Evolutionary conservation across 2,888 invertebrate species (phyloP), one percentile per base, ranked within the genome.

Genomic region (Aphelenchoides bicaudatus): DNA sequence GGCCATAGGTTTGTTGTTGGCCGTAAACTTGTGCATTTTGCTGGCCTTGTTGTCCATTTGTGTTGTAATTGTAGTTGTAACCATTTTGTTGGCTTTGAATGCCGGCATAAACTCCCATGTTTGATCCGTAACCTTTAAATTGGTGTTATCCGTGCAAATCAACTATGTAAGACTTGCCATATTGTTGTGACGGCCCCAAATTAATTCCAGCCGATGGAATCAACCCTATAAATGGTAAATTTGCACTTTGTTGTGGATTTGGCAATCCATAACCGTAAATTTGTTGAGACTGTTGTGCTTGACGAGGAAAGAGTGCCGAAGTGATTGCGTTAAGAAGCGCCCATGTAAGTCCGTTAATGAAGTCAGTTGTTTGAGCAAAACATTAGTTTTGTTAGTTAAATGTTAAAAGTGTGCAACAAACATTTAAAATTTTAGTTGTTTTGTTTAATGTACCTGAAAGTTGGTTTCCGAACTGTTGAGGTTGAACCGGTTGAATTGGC

Each of bases 31-130:
- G n/a, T n/a, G n/a, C n/a, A n/a, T n/a, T n/a, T n/a, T n/a, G n/a
- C n/a, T n/a, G n/a, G n/a, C n/a, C n/a, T n/a, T n/a, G n/a, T n/a
- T n/a, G n/a, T n/a, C n/a, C n/a, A n/a, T n/a, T n/a, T n/a, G n/a
- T n/a, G 2, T 34, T 16, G 25, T 16, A 30, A 34, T 34, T 34
- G 31, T 16, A 37, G 38, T 34, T 34, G 37, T 30, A 16, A 16
- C 52, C 52, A 2, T 16, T 21, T 28, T 51, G 52, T 2, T 21
- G 23, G 2, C 52, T 37, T 34, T 62, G 53, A 28, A 55, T 31
- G 21, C 62, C 63, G 10, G 66, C 66, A 28, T 66, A 63, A 19
- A 63, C 59, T 8, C 63, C 63, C 31, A 65, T 65, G 21, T 63
- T 63, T 46, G 66, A 53, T 21, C 65, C 63, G 28, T 65, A 62